Conservation (phyloP, 2,888 invertebrate species). For the Philereme transversata region DNA sequence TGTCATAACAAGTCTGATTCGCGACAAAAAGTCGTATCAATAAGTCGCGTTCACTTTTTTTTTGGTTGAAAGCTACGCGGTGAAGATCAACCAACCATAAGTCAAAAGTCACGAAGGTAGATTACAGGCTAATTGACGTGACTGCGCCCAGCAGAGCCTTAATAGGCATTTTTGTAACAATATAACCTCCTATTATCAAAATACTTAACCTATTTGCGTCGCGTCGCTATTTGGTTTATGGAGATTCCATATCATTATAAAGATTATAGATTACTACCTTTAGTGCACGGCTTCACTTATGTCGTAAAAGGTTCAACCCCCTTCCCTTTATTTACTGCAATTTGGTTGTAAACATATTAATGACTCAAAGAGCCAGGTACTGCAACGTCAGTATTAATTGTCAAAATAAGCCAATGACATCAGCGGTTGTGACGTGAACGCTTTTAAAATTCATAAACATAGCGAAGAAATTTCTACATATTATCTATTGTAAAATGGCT, state of each 20-base stretch:
- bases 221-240: conserved; percentile 43
- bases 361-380: no score
- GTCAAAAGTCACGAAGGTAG: conserved; percentile 79
- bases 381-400: no score
- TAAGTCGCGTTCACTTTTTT: conserved; percentile 22
- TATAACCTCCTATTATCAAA: conserved; percentile 76
- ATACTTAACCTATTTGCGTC: conserved; percentile 77
- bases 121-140: conserved; percentile 77
- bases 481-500: no score
- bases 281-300: no score
- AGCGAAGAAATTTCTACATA: no score
- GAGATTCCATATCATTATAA: conserved; percentile 18
- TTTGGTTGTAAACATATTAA: background rate
- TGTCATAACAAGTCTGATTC: no score
- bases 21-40: conserved; percentile 1
- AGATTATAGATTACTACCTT: background rate
- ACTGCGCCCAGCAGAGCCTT: conserved; percentile 68
- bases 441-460: no score
- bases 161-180: conserved; percentile 79
- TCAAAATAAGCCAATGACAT: no score
- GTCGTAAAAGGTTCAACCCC: no score
- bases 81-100: conserved; percentile 76
- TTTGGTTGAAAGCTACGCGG: conserved; percentile 51
- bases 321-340: background rate
- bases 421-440: no score